phyloP scores from a whole-genome alignment of 2,888 invertebrate genomes.

The Diplolepis rosae region DNA sequence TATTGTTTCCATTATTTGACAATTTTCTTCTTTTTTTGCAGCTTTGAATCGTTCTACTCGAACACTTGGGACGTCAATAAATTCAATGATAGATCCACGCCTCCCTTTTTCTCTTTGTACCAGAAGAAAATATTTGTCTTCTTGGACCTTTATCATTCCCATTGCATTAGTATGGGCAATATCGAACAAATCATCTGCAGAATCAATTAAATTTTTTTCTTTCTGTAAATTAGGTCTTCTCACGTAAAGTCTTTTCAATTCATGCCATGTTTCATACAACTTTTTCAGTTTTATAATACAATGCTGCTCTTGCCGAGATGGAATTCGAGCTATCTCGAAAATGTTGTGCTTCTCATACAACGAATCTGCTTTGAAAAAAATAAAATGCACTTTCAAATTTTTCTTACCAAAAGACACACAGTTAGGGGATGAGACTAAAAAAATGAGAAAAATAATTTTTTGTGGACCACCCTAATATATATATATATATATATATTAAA shows the following conservation, averaged over 20 bases:
- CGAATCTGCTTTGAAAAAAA: not conserved
- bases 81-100: not conserved
- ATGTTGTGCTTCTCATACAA: not conserved
- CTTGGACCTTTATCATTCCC: not conserved
- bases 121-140: not conserved
- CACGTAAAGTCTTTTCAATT: not conserved
- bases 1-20: too few relatives aligned
- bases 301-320: not conserved
- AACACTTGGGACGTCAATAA: too few relatives aligned
- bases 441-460: too few relatives aligned
- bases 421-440: too few relatives aligned
- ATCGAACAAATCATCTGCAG: not conserved
- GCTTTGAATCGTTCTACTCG: not conserved
- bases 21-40: not conserved
- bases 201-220: not conserved
- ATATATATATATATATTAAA: too few relatives aligned
- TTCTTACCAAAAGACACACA: too few relatives aligned
- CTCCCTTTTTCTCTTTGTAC: not conserved
- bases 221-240: not conserved
- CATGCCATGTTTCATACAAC: not conserved
- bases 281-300: not conserved
- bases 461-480: too few relatives aligned
- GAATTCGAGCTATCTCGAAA: not conserved
- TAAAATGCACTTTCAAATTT: not conserved
- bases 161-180: not conserved